These are phyloP conservation scores for Neocrepidodera transversa DNA, from an alignment of 2,888 invertebrate species.

Conservation along the genomic window DNA sequence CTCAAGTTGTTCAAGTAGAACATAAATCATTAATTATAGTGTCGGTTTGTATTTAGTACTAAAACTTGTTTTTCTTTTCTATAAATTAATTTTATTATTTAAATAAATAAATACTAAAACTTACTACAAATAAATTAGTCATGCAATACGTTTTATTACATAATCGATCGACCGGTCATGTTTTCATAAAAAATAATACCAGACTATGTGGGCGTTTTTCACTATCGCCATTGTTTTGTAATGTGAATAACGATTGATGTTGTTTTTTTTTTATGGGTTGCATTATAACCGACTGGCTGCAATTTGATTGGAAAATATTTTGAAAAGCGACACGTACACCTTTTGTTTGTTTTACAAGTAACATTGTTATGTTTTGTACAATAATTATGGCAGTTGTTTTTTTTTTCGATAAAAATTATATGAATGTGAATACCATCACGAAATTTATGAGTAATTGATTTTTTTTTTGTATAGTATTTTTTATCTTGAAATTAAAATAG, in stretches of 20 bases:
- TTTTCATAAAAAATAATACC: not conserved
- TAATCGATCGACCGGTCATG: not conserved
- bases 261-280: not conserved
- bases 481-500: no score
- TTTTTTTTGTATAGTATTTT: not conserved
- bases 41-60: no score
- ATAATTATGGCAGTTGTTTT: not conserved
- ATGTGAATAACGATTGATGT: slow-evolving; percentile 5
- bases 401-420: not conserved
- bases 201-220: slow-evolving; percentile 1
- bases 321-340: slow-evolving; percentile 5
- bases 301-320: slow-evolving; percentile 7
- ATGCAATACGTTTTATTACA: not conserved
- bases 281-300: not conserved
- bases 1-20: no score
- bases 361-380: slow-evolving; percentile 2
- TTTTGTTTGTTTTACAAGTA: slow-evolving; percentile 1
- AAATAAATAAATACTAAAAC: no score
- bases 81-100: no score
- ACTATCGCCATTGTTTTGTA: slow-evolving; percentile 2
- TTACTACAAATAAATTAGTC: not conserved
- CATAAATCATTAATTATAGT: no score
- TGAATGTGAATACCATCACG: not conserved
- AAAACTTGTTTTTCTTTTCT: no score
- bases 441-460: not conserved